Base-by-base conservation (phyloP, 2,888 invertebrate genomes). In the Hirudinaria manillensis region DNA sequence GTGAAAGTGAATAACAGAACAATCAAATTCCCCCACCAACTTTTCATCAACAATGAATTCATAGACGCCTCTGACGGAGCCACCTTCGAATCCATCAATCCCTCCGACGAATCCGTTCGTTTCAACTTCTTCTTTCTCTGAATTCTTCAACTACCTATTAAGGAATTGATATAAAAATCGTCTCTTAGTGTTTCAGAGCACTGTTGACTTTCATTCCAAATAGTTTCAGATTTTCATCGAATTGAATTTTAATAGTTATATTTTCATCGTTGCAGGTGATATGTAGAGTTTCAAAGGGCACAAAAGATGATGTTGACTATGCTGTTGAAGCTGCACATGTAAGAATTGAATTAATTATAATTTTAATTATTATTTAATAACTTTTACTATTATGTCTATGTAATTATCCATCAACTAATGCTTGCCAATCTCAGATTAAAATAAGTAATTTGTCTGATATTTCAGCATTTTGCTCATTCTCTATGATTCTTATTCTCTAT, bases 11-110 rank as follows among this genome's bases (percentile, higher is more conserved):
- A 97, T 84, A 93, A 93, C 82, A 90, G 92, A 88, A 89, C 90
- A 76, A 87, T 97, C 2, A 89, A 89, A 78, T 92, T 97, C 82
- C 94, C 96, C 0, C 91, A 91, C 29, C 96, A 97, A 83, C 83
- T 95, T 72, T 97, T 96, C 82, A 92, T 97, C 80, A 89, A 94
- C 85, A 96, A 96, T 0, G 89, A 91, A 82, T 98, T 98, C 83
- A 89, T 84, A 10, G 89, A 95, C 83, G 89, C 93, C 0, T 90
- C 84, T 2, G 83, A 91, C 75, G 89, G 89, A 3, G 89, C 89
- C 77, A 89, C 88, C 0, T 85, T 91, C 70, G 82, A 86, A 72
- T 85, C 86, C 3, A 88, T 96, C 1, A 94, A 97, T 84, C 97
- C 97, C 0, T 89, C 90, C 3, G 92, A 92, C 81, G 97, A 95